phyloP scores from a whole-genome alignment of 2,113 vertebrate genomes.

The Oreochromis aureus region DNA sequence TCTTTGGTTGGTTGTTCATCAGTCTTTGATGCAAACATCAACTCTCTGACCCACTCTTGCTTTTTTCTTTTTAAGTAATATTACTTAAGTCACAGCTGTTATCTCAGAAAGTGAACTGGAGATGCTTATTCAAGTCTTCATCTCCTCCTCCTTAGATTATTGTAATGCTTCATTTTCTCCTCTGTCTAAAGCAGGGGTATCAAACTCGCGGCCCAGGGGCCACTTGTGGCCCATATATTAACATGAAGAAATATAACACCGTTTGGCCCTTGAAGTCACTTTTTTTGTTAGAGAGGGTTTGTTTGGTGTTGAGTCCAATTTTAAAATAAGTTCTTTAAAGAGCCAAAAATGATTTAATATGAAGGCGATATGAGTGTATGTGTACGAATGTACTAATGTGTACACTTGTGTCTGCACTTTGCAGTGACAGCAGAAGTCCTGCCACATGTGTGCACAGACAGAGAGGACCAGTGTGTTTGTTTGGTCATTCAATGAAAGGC shows the following conservation, averaged over 20 bases:
- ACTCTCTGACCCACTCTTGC: too few relatives aligned
- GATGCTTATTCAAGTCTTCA: neutral
- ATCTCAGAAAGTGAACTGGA: neutral
- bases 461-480: neutral
- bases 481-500: neutral
- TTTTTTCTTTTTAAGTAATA: neutral
- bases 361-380: neutral
- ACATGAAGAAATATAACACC: neutral
- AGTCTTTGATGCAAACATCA: too few relatives aligned
- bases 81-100: accelerated
- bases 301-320: neutral
- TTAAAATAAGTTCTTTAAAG: neutral
- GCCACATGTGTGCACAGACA: neutral
- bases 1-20: too few relatives aligned
- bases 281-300: neutral
- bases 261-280: neutral
- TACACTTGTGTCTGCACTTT: neutral
- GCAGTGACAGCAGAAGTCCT: neutral
- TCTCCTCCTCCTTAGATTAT: neutral
- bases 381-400: neutral
- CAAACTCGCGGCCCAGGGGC: neutral
- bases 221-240: accelerated
- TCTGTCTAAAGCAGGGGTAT: neutral
- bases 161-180: neutral
- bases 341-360: neutral